phyloP scores from a whole-genome alignment of 2,113 vertebrate species.

The Sinocyclocheilus grahami region DNA sequence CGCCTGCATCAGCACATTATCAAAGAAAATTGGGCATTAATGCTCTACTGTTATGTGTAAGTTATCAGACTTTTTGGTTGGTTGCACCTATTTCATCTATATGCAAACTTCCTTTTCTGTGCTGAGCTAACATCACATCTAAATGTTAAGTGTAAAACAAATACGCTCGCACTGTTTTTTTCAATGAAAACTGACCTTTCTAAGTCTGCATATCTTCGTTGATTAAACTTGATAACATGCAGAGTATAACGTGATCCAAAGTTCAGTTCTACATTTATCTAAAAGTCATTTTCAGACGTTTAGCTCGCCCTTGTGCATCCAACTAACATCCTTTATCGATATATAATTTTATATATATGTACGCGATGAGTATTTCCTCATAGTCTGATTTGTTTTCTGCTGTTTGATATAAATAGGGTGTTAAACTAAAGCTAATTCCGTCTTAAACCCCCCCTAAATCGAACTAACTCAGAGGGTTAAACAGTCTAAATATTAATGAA shows the following conservation, averaged over 20 bases:
- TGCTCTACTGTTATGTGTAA: conserved; percentile 6
- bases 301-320: neutral
- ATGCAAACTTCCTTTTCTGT: conserved; percentile 51
- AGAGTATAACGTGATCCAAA: conserved; percentile 12
- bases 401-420: conserved; percentile 41
- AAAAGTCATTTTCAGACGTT: conserved; percentile 17
- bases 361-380: neutral
- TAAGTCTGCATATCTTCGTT: neutral
- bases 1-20: neutral
- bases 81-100: conserved; percentile 47
- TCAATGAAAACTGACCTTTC: conserved; percentile 15
- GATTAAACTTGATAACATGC: conserved; percentile 44
- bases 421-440: conserved; percentile 36
- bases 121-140: conserved; percentile 23
- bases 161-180: conserved; percentile 14
- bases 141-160: conserved; percentile 58
- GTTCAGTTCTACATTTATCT: neutral
- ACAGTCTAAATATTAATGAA: conserved; percentile 58
- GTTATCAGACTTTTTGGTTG: conserved; percentile 33
- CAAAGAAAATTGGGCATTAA: neutral
- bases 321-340: no score
- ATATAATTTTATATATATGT: no score
- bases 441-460: conserved; percentile 43
- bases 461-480: conserved; percentile 80
- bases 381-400: neutral